Evolutionary conservation across 2,888 invertebrate species (phyloP).

Genomic region (Margaritifera margaritifera): DNA sequence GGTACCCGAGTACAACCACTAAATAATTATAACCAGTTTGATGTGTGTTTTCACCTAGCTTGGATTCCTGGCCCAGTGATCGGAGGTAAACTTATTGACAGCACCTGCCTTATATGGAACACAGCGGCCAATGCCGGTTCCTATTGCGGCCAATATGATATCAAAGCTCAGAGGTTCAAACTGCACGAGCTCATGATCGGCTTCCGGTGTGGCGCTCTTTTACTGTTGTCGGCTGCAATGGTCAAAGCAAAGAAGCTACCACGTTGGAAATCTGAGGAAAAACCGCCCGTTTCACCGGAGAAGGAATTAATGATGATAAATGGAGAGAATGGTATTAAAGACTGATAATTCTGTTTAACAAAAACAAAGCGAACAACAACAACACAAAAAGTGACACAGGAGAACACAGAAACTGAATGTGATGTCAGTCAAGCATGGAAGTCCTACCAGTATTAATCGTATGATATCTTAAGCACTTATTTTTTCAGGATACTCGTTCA

Average conservation of each 20-base stretch:
- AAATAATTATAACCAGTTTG: background rate
- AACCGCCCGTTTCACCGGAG: background rate
- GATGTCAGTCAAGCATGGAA: too few species aligned
- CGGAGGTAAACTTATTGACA: constrained; percentile 35
- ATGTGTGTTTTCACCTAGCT: constrained; percentile 15
- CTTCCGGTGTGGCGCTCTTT: constrained; percentile 3
- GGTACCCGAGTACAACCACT: too few species aligned
- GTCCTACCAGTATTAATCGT: too few species aligned
- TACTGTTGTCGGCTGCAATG: constrained; percentile 9
- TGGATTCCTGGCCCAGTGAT: constrained; percentile 41
- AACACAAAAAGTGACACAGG: too few species aligned
- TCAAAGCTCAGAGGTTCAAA: constrained; percentile 21
- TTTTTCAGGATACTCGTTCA: too few species aligned
- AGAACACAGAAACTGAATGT: too few species aligned
- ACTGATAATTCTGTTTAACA: too few species aligned
- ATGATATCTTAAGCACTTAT: too few species aligned
- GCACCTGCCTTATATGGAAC: constrained; percentile 40
- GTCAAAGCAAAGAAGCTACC: constrained; percentile 13
- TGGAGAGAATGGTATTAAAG: too few species aligned
- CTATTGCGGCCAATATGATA: constrained; percentile 38
- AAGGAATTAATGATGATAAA: too few species aligned
- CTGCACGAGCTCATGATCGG: constrained; percentile 30
- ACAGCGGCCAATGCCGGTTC: constrained; percentile 24
- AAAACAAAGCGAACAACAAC: too few species aligned
- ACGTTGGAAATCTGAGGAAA: constrained; percentile 11